Evolutionary conservation across 2,113 vertebrate genomes (phyloP).

Genomic region (Charadrius vociferus): DNA sequence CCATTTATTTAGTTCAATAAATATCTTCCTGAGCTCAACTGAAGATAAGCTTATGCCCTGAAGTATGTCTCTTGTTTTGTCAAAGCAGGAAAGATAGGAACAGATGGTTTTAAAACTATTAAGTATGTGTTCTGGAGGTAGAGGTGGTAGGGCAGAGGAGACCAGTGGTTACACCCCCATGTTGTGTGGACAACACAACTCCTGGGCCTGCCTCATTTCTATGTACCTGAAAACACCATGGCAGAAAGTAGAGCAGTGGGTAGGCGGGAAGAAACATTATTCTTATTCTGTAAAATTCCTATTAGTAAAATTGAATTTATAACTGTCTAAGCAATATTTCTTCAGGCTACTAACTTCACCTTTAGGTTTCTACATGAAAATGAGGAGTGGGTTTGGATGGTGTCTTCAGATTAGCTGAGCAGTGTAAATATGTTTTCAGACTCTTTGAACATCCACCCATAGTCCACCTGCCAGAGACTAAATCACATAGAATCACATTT

Average conservation of each 20-base stretch:
- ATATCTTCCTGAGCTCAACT: background rate
- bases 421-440: background rate
- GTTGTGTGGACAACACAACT: background rate
- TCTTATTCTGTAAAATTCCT: background rate
- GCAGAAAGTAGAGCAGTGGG: background rate
- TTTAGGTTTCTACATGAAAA: too few relatives aligned
- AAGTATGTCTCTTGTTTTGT: background rate
- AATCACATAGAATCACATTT: background rate
- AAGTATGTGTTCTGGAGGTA: background rate
- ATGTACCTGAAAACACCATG: background rate
- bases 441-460: background rate
- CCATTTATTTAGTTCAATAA: background rate
- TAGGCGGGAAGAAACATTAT: background rate
- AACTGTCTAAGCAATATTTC: too few relatives aligned
- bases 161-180: accelerated
- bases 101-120: background rate
- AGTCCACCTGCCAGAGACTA: background rate
- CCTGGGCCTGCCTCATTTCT: background rate
- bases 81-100: background rate
- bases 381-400: too few relatives aligned
- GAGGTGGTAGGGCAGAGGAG: background rate
- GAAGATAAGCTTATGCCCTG: background rate
- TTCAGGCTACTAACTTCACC: too few relatives aligned
- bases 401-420: background rate
- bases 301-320: background rate